Conservation (phyloP, 2,888 invertebrate species). For the Scrobipalpa costella region DNA sequence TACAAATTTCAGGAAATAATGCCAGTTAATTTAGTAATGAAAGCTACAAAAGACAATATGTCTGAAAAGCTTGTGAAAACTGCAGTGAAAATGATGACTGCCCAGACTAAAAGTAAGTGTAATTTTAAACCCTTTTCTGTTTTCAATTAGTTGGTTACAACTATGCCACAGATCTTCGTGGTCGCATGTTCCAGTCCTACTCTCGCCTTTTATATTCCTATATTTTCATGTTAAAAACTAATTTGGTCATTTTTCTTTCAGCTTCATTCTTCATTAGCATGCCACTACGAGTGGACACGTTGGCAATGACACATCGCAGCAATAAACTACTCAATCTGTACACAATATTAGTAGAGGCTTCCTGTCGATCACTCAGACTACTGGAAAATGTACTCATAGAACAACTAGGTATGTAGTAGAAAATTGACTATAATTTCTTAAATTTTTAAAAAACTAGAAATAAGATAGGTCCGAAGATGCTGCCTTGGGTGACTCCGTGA, state of each 20-base stretch:
- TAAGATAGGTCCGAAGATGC: neutral
- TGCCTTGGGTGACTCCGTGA: neutral
- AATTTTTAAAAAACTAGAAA: neutral
- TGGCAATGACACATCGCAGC: constrained; percentile 85
- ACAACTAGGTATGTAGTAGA: constrained; percentile 70
- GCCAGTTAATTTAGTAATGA: constrained; percentile 82
- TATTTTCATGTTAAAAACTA: neutral
- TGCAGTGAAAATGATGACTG: constrained; percentile 81
- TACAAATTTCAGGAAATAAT: constrained; percentile 78
- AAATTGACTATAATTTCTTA: no score
- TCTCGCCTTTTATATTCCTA: neutral
- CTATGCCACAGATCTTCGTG: no score
- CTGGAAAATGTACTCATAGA: constrained; percentile 83
- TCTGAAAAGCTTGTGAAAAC: constrained; percentile 78
- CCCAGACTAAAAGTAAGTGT: constrained; percentile 83
- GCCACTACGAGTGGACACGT: constrained; percentile 84
- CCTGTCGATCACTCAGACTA: constrained; percentile 85
- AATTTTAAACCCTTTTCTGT: neutral
- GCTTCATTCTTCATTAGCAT: constrained; percentile 80
- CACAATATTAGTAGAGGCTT: constrained; percentile 87
- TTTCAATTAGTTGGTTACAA: no score
- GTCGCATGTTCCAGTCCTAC: no score
- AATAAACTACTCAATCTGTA: constrained; percentile 85
- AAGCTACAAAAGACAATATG: constrained; percentile 81
- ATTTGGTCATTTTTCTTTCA: constrained; percentile 41